These are phyloP conservation scores for Anguilla pacifica DNA, from an alignment of 2,797 vertebrate genomes.

Conservation along the genomic window DNA sequence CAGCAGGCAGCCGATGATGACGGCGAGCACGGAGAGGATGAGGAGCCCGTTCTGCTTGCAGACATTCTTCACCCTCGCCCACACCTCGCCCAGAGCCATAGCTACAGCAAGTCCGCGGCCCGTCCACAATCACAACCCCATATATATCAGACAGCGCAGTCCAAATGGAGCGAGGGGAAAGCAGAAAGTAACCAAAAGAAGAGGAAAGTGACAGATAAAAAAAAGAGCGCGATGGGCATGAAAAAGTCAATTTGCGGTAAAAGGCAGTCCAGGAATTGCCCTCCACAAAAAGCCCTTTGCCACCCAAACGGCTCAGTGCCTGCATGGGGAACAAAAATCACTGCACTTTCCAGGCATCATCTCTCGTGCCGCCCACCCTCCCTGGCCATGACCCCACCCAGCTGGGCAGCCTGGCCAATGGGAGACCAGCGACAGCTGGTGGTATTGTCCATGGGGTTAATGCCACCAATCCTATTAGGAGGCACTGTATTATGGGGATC, in stretches of 20 bases:
- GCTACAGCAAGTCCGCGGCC: conserved; percentile 71
- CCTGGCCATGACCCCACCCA: conserved; percentile 29
- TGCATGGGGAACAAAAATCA: conserved; percentile 59
- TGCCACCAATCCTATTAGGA: conserved; percentile 77
- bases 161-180: conserved; percentile 2
- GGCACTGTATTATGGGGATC: conserved; percentile 71
- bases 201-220: neutral
- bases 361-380: conserved; percentile 1
- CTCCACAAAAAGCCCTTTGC: conserved; percentile 55
- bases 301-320: conserved; percentile 45
- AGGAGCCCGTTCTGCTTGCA: conserved; percentile 93
- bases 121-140: conserved; percentile 73
- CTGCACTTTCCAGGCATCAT: conserved; percentile 41
- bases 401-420: conserved; percentile 62
- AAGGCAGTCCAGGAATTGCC: conserved; percentile 25
- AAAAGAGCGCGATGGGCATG: neutral
- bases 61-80: conserved; percentile 86
- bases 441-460: conserved; percentile 75
- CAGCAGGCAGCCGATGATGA: conserved; percentile 93
- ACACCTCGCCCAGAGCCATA: conserved; percentile 80
- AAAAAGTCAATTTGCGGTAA: conserved; percentile 23
- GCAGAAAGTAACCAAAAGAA: neutral
- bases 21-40: conserved; percentile 91
- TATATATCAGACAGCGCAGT: conserved; percentile 50
- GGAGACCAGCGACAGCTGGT: conserved; percentile 78